These are phyloP conservation scores for Elgonia sp. DNA, from an alignment of 2,888 invertebrate species.

Conservation along the genomic window DNA sequence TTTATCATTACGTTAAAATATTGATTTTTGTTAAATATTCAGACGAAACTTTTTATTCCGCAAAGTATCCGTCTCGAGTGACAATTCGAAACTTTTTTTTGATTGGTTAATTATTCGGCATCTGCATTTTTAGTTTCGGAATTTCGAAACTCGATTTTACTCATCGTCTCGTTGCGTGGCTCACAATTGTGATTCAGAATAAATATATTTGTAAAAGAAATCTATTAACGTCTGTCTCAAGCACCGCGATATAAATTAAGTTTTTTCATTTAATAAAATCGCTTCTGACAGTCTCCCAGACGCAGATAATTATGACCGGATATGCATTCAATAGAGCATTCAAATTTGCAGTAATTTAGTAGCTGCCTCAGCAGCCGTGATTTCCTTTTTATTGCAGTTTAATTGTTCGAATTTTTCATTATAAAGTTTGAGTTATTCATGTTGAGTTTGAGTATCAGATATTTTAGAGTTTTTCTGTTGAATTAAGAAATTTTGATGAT, in stretches of 20 bases:
- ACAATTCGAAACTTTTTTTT: not conserved
- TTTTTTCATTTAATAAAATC: not conserved
- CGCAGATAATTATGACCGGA: not conserved
- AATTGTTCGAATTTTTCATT: not conserved
- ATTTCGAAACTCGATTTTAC: slow-evolving; percentile 2
- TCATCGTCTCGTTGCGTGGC: too few relatives aligned
- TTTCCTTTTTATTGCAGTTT: not conserved
- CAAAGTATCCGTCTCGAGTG: slow-evolving; percentile 5
- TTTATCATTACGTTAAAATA: not conserved
- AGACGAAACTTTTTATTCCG: not conserved
- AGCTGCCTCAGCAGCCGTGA: not conserved
- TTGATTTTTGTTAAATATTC: slow-evolving; percentile 24
- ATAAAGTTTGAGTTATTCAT: not conserved
- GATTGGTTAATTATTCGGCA: slow-evolving; percentile 8
- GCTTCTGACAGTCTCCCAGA: not conserved
- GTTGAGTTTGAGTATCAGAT: too few relatives aligned
- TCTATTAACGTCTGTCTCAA: not conserved
- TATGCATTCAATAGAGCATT: not conserved
- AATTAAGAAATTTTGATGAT: not conserved
- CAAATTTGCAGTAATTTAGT: not conserved
- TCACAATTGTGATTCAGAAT: not conserved
- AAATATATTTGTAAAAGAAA: not conserved
- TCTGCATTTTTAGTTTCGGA: not conserved
- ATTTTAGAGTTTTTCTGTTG: not conserved
- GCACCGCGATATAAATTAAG: too few relatives aligned